Evolutionary conservation across 2,113 vertebrate species (phyloP), one percentile per base, ranked within the genome.

Genomic region (Bungarus multicinctus): DNA sequence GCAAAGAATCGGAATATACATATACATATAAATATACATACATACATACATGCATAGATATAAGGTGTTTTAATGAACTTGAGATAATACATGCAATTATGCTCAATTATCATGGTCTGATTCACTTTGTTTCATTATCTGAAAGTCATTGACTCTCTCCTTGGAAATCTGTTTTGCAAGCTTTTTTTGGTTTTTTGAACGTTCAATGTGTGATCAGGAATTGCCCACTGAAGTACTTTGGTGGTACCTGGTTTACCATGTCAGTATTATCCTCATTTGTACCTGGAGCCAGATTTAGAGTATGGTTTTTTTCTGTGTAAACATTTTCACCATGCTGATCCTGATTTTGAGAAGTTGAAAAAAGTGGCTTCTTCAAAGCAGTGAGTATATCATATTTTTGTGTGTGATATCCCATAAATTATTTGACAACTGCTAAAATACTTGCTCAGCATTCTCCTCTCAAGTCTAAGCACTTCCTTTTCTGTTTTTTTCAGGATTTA

Each of bases 41-140:
- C 43, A 45, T 45, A 45, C 43, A 45, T 45, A 45, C 43, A 45
- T 45, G 4, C 43, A 45, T 5, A 30, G 7, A 45, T 20, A n/a
- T 57, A 8, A 54, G 60, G 2, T 47, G 20, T 74, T 74, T 74
- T 39, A 87, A 43, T 34, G 9, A 89, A 55, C 52, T 43, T 39
- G 20, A 54, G 43, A 39, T 10, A 92, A 54, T 16, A n/a, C n/a
- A 16, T 53, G 60, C 23, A 45, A 39, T 23, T 11, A 74, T 20
- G 3, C 45, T 85, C 27, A 87, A 11, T 23, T 7, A 81, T 53
- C 45, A 58, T n/a, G 4, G 23, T 27, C 1, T 91, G 96, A 97
- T 97, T 98, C 97, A 98, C 98, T 98, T 97, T 98, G 98, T 94
- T 97, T 98, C 88, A 98, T 94, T 94, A 97, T 98, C 96, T 98